Base-by-base conservation (phyloP, 2,888 invertebrate species). In the Amphiduros pacificus region DNA sequence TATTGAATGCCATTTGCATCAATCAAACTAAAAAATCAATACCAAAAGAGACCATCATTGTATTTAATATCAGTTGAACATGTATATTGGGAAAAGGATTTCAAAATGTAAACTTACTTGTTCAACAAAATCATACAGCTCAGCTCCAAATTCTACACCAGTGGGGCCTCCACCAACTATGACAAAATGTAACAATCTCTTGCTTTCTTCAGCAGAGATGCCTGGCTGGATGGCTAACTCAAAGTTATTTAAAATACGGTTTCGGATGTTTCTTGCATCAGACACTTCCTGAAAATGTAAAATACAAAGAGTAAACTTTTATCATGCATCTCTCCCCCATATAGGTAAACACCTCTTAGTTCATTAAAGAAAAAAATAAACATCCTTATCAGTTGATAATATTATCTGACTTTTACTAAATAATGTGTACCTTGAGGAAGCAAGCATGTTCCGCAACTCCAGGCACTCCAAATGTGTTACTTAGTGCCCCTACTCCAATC, bases 111-210 rank as follows among this genome's bases (percentile, higher is more conserved):
- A 11, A 52, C 59, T 32, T 71, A 81, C 82, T 75, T 80, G 75
- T 67, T 76, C 68, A 22, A 82, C 74, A 71, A 83, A 83, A 65
- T 83, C 83, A 69, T 83, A 82, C 11, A 83, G 67, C 66, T 83
- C 83, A 5, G 83, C 82, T 27, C 83, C 83, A 71, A 83, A 83
- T 65, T 83, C 83, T 5, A 83, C 78, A 0, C 83, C 83, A 17
- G 83, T 83, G 0, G 83, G 83, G n/a, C 83, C 83, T 14, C 83
- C 83, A n/a, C 83, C 83, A 14, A 83, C 83, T 55, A 83, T 83
- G 24, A 84, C 81, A 41, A 74, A 77, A 64, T 83, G 82, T 24
- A 82, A 68, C 6, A 83, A 71, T 22, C 81, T 70, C 20, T 70
- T 49, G 6, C 71, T 71, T 64, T 84, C 82, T n/a, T 68, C 71